Conservation (phyloP, 1,140 invertebrate genomes). For the Sweltsa coloradensis region DNA sequence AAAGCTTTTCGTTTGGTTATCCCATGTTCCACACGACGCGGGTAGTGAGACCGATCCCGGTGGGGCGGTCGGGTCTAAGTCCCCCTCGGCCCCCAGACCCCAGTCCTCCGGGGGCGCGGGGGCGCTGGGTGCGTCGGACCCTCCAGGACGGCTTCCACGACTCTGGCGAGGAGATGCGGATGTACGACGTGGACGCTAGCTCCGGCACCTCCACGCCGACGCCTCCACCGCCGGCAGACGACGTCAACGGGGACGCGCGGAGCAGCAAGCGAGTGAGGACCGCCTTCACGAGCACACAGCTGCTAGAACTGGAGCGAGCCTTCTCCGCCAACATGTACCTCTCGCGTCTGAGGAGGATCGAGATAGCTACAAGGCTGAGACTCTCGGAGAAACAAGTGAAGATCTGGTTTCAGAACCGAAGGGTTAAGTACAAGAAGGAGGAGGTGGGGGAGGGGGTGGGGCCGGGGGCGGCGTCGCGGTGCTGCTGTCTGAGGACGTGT, state of each 20-base stretch:
- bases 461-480: not conserved
- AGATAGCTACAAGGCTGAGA: constrained; percentile 77
- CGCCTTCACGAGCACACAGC: constrained; percentile 84
- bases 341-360: constrained; percentile 75
- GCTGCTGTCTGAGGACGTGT: constrained; percentile 7
- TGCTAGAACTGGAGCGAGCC: constrained; percentile 82
- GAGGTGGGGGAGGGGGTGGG: constrained; percentile 30
- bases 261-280: constrained; percentile 75
- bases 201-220: constrained; percentile 33
- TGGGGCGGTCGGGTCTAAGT: not conserved
- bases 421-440: constrained; percentile 87
- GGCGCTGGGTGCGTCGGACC: not conserved
- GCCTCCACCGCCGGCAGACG: constrained; percentile 33
- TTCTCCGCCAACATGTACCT: constrained; percentile 85
- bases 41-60: not conserved
- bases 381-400: constrained; percentile 88
- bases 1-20: too few species aligned
- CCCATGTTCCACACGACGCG: too few species aligned
- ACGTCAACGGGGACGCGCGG: constrained; percentile 30
- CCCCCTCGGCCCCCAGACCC: not conserved
- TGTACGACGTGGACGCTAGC: too few species aligned
- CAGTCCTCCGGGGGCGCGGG: not conserved
- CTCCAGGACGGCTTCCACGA: not conserved
- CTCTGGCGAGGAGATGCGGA: not conserved
- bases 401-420: constrained; percentile 87